Conservation (phyloP, 2,888 invertebrate genomes). For the Drosophila antonietae region DNA sequence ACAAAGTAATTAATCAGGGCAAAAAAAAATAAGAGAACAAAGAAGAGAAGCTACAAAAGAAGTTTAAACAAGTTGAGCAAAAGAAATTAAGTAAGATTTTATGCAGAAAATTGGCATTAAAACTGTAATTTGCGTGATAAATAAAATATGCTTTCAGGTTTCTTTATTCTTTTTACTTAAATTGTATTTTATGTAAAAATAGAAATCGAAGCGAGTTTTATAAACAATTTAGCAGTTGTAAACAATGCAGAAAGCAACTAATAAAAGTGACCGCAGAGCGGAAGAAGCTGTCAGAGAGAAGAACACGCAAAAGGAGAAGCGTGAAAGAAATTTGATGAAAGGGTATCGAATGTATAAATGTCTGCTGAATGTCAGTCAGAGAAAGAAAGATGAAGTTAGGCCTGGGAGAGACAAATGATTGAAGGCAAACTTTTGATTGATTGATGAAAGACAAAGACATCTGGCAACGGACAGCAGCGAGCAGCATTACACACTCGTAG, state of each 20-base stretch:
- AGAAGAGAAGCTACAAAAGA: constrained; percentile 9
- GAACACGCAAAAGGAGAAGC: not conserved
- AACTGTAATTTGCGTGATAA: constrained; percentile 21
- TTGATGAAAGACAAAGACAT: constrained; percentile 44
- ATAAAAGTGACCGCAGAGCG: constrained; percentile 45
- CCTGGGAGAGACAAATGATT: constrained; percentile 19
- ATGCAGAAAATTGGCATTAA: constrained; percentile 11
- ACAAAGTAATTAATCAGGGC: constrained; percentile 3
- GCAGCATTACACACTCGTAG: not conserved
- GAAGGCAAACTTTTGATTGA: constrained; percentile 27
- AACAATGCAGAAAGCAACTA: constrained; percentile 40
- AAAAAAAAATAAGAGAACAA: not conserved
- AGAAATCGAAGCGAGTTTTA: constrained; percentile 16
- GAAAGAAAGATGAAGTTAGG: constrained; percentile 38
- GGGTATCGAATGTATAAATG: constrained; percentile 34
- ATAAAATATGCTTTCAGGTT: constrained; percentile 14
- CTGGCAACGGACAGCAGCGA: constrained; percentile 22
- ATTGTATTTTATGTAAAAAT: constrained; percentile 1
- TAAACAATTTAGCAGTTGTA: constrained; percentile 52
- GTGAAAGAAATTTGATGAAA: not conserved
- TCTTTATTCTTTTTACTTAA: not conserved
- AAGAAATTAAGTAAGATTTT: constrained; percentile 26
- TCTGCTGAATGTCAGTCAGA: constrained; percentile 71
- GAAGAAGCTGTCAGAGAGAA: constrained; percentile 54
- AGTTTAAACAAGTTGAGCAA: not conserved